Conservation (phyloP, 1,140 invertebrate genomes). For the Anastrepha obliqua region DNA sequence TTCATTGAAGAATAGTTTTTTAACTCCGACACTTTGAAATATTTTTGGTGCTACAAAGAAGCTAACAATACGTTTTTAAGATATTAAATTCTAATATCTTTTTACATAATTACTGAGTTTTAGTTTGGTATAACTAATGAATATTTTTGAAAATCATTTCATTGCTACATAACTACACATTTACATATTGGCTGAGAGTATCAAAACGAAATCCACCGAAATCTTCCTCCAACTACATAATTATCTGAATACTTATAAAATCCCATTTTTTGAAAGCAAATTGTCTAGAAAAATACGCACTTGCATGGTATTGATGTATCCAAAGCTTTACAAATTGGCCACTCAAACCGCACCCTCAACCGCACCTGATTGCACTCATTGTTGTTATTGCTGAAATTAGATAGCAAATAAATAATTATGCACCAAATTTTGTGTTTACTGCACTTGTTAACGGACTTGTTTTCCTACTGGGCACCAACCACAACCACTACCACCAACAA, state of each 20-base stretch:
- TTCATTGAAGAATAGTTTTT: too few species aligned
- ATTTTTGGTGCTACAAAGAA: too few species aligned
- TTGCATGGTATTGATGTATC: not conserved
- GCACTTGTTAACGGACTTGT: conserved; percentile 10
- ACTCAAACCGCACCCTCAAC: not conserved
- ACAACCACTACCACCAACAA: not conserved
- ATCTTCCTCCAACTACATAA: too few species aligned
- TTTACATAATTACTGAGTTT: too few species aligned
- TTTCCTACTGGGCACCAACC: not conserved
- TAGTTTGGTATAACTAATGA: too few species aligned
- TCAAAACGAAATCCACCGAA: not conserved
- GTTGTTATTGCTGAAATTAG: conserved; percentile 5
- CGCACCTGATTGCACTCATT: conserved; percentile 14
- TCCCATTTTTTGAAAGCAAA: too few species aligned
- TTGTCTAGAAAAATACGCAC: not conserved
- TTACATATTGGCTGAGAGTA: conserved; percentile 24
- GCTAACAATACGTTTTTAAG: too few species aligned
- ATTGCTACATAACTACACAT: not conserved
- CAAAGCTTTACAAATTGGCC: conserved; percentile 2
- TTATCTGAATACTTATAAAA: not conserved
- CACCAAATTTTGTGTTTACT: conserved; percentile 26
- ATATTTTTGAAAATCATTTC: not conserved
- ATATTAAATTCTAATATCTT: too few species aligned
- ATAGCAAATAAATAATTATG: not conserved
- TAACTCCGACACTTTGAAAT: too few species aligned